Conservation (phyloP, 2,888 invertebrate species). For the Nephrotoma appendiculata region DNA sequence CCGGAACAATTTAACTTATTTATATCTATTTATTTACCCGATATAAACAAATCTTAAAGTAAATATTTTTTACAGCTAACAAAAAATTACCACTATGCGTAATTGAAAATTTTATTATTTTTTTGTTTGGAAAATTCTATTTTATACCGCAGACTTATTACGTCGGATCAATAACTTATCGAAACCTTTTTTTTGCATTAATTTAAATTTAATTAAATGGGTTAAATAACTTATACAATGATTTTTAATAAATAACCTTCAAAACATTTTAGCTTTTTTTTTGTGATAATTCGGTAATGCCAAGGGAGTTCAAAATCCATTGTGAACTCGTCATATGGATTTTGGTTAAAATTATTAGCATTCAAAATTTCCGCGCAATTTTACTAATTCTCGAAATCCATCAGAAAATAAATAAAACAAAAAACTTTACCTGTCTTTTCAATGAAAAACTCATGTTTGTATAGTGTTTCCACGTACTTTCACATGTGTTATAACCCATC, state of each 20-base stretch:
- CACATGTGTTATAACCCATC: not conserved
- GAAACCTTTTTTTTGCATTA: not conserved
- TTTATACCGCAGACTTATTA: not conserved
- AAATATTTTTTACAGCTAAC: not conserved
- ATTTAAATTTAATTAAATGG: not conserved
- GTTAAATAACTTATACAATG: not conserved
- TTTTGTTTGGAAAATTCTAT: not conserved
- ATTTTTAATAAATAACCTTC: not conserved
- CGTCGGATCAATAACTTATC: not conserved
- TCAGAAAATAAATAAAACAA: not conserved
- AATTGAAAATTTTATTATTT: not conserved
- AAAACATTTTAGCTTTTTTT: not conserved
- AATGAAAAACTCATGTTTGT: not conserved
- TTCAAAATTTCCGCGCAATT: not conserved
- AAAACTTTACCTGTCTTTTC: not conserved
- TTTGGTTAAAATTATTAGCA: not conserved
- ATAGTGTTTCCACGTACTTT: not conserved
- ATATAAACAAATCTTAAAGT: not conserved
- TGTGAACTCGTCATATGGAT: not conserved
- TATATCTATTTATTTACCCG: not conserved
- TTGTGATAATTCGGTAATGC: not conserved
- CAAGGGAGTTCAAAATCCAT: not conserved
- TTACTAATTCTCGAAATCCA: not conserved
- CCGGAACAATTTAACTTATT: not conserved
- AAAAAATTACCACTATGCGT: not conserved